These are phyloP conservation scores for Heliconius cydno DNA, from an alignment of 2,888 invertebrate species.

Conservation along the genomic window DNA sequence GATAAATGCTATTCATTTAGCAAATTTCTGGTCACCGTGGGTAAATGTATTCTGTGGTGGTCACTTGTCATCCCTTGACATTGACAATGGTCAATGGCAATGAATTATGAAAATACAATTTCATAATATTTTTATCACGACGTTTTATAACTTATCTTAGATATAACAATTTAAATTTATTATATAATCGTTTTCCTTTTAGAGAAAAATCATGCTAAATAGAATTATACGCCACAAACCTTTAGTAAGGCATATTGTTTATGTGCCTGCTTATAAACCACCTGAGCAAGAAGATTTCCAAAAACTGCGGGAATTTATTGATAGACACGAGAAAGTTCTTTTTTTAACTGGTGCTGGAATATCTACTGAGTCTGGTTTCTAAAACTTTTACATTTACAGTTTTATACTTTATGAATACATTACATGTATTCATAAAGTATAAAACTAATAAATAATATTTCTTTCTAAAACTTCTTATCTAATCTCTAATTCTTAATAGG, in stretches of 20 bases:
- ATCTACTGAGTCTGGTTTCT: conserved; percentile 94
- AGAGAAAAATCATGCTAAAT: neutral
- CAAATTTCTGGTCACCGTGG: no score
- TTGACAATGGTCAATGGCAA: conserved; percentile 6
- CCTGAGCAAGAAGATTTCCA: conserved; percentile 84
- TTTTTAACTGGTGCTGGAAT: conserved; percentile 96
- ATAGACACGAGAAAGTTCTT: conserved; percentile 82
- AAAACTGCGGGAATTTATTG: conserved; percentile 84
- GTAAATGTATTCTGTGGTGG: no score
- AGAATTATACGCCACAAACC: conserved; percentile 30
- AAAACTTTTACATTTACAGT: neutral
- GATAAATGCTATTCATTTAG: no score
- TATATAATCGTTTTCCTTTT: neutral
- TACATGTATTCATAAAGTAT: neutral
- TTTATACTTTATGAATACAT: no score
- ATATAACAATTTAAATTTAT: neutral
- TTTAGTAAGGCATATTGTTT: conserved; percentile 59
- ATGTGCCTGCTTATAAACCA: conserved; percentile 90
- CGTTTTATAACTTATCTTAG: neutral
- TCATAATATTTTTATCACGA: neutral
- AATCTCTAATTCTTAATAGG: conserved; percentile 75
- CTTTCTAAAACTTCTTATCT: neutral
- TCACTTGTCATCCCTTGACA: neutral
- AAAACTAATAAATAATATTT: neutral
- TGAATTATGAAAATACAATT: neutral